Conservation (phyloP, 2,888 invertebrate genomes). For the Ditylenchus weischeri region DNA sequence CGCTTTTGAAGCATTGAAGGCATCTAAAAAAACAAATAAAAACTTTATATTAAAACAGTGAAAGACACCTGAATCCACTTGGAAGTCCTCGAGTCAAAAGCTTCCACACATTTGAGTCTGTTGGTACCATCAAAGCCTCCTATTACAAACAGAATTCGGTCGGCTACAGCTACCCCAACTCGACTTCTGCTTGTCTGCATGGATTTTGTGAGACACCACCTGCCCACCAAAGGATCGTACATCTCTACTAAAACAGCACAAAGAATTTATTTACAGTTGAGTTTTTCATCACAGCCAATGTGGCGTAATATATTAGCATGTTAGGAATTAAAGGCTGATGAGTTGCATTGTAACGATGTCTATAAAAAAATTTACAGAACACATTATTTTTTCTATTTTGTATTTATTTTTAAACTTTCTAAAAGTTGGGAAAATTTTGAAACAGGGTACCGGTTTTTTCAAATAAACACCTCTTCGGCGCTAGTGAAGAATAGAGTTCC, state of each 20-base stretch:
- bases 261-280: conserved; percentile 5
- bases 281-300: too few relatives aligned
- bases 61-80: conserved; percentile 71
- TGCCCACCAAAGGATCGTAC: conserved; percentile 70
- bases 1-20: conserved; percentile 33
- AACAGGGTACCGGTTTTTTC: too few relatives aligned
- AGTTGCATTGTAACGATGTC: too few relatives aligned
- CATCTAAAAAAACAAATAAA: conserved; percentile 15
- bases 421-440: too few relatives aligned
- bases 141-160: conserved; percentile 71
- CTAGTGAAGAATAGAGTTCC: too few relatives aligned
- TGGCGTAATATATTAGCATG: too few relatives aligned
- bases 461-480: too few relatives aligned
- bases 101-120: conserved; percentile 77
- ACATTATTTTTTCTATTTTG: too few relatives aligned
- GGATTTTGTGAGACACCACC: conserved; percentile 72
- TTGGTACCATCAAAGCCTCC: conserved; percentile 80
- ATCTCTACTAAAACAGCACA: conserved; percentile 71
- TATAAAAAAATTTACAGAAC: too few relatives aligned
- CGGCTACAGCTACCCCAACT: conserved; percentile 79
- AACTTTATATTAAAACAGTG: not conserved
- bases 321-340: too few relatives aligned
- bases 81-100: conserved; percentile 73
- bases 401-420: too few relatives aligned
- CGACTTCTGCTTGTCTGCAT: conserved; percentile 66